Conservation (phyloP, 2,888 invertebrate species). For the Suillia variegata region DNA sequence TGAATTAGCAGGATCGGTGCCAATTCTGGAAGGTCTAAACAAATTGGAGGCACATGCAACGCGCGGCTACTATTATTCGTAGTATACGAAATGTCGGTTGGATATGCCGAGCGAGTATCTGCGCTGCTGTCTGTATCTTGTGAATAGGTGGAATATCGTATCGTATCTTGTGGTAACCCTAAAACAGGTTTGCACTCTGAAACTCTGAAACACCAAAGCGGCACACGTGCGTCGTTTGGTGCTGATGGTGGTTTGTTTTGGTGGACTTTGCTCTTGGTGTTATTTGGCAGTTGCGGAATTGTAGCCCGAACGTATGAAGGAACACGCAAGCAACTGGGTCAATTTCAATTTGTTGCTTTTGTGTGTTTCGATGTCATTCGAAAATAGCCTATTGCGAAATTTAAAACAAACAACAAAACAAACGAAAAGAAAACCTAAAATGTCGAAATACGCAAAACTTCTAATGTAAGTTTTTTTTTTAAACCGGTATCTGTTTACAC, state of each 20-base stretch:
- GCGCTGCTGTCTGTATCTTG: too few relatives aligned
- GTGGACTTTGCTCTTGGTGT: neutral
- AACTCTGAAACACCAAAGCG: neutral
- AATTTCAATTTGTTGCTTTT: slow-evolving; percentile 36
- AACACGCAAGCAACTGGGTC: slow-evolving; percentile 41
- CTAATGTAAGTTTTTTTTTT: neutral
- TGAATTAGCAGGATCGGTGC: neutral
- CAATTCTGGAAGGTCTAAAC: slow-evolving; percentile 33
- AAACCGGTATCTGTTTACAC: too few relatives aligned
- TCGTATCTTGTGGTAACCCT: too few relatives aligned
- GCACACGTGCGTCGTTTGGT: slow-evolving; percentile 51
- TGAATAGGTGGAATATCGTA: too few relatives aligned
- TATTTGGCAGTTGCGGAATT: neutral
- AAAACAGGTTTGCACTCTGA: slow-evolving; percentile 39
- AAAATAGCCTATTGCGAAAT: neutral
- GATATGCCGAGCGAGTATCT: neutral
- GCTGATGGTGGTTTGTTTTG: slow-evolving; percentile 9
- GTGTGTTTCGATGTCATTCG: slow-evolving; percentile 11
- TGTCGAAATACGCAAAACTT: neutral
- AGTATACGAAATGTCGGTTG: too few relatives aligned
- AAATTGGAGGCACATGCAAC: slow-evolving; percentile 28
- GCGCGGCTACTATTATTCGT: slow-evolving; percentile 3
- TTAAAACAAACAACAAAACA: neutral
- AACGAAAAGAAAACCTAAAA: neutral
- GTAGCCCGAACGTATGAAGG: neutral